These are phyloP conservation scores for Calyptomena viridis DNA, from an alignment of 2,113 vertebrate species.

Conservation along the genomic window DNA sequence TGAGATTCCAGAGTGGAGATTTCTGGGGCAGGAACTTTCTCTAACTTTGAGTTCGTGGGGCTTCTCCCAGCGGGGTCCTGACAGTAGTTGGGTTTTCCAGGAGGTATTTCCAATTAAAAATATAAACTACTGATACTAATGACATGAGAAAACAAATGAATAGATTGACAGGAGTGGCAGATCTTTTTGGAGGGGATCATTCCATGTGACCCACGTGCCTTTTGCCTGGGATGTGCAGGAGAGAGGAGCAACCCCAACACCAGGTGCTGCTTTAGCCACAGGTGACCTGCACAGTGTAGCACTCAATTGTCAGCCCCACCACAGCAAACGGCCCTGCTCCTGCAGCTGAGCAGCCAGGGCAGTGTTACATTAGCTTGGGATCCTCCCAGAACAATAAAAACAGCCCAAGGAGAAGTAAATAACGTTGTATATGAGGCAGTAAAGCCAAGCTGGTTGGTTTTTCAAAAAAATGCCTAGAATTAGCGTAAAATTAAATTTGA, in stretches of 20 bases:
- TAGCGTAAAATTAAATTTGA: constrained; percentile 65
- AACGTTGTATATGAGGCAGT: constrained; percentile 5
- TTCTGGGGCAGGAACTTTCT: background rate
- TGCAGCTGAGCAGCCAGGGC: constrained; percentile 1
- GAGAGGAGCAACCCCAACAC: background rate
- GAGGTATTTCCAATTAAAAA: background rate
- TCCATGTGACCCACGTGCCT: accelerated
- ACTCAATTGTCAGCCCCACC: background rate
- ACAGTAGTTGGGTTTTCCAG: background rate
- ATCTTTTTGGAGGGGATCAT: background rate
- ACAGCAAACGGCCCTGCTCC: background rate
- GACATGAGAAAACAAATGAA: background rate
- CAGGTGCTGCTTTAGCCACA: background rate
- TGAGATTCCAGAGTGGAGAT: background rate
- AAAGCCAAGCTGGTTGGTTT: constrained; percentile 42
- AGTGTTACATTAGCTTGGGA: background rate
- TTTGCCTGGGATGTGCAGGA: accelerated
- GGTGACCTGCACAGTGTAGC: background rate
- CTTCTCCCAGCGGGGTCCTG: background rate
- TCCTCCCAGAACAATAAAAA: constrained; percentile 23
- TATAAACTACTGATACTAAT: background rate
- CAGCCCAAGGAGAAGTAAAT: constrained; percentile 36
- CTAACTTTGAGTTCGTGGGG: background rate
- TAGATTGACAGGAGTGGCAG: background rate
- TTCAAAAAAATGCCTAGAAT: constrained; percentile 48